Percentiles rank a stretch among this genome's conserved stretches.
phyloP scores from a whole-genome alignment of 2,888 invertebrate species.

The Heliconius erato region DNA sequence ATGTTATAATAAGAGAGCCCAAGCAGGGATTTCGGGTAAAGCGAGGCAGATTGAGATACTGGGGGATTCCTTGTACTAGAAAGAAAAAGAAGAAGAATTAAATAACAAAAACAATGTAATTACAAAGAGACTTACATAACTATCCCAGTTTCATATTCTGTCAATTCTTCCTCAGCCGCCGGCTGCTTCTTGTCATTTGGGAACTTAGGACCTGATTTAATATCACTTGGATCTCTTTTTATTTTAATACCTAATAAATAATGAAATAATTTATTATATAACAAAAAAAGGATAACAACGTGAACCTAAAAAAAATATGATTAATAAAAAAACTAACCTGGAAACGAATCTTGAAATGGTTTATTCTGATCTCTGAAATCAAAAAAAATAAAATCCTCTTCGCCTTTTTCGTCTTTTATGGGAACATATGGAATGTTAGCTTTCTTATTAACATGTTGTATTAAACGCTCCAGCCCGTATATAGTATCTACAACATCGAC shows the following conservation, averaged over 20 bases:
- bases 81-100: too few relatives aligned
- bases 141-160: slow-evolving; percentile 62
- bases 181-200: slow-evolving; percentile 51
- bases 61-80: too few relatives aligned
- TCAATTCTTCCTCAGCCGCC: slow-evolving; percentile 53
- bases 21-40: too few relatives aligned
- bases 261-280: background rate
- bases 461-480: slow-evolving; percentile 65
- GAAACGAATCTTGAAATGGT: slow-evolving; percentile 14
- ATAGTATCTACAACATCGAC: slow-evolving; percentile 66
- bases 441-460: slow-evolving; percentile 67
- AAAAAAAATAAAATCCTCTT: slow-evolving; percentile 10
- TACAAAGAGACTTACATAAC: slow-evolving; percentile 59
- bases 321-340: slow-evolving; percentile 29
- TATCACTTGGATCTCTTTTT: background rate
- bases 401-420: slow-evolving; percentile 8
- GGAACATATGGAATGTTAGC: slow-evolving; percentile 49
- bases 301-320: background rate
- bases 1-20: too few relatives aligned
- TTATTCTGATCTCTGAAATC: slow-evolving; percentile 11
- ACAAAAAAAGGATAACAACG: background rate
- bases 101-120: too few relatives aligned
- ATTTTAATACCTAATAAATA: background rate
- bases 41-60: too few relatives aligned
- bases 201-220: background rate